Conservation (phyloP, 2,797 vertebrate genomes). For the Pseudochaenichthys georgianus region DNA sequence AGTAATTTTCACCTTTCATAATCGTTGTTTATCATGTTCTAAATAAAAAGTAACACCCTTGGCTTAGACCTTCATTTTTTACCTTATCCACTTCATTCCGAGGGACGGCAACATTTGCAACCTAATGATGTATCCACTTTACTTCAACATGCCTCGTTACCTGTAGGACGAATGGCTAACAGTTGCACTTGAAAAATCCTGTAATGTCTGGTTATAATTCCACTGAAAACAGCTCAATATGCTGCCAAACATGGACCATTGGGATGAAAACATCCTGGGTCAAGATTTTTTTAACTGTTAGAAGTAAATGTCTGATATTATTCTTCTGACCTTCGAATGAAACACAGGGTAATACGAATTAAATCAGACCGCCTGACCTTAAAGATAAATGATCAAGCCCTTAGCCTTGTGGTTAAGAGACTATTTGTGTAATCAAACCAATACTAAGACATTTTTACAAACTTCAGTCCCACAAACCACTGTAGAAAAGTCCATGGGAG, state of each 20-base stretch:
- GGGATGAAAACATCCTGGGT: neutral
- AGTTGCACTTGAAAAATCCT: neutral
- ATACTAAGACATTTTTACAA: neutral
- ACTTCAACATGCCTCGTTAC: conserved; percentile 12
- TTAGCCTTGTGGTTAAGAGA: neutral
- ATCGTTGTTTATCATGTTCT: neutral
- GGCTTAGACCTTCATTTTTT: neutral
- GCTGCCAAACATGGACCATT: neutral
- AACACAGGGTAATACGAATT: neutral
- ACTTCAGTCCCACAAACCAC: neutral
- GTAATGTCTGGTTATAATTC: neutral
- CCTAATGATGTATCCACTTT: neutral
- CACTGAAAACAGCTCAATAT: neutral
- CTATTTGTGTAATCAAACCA: neutral
- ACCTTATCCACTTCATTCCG: conserved; percentile 16
- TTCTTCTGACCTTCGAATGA: neutral
- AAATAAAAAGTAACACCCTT: neutral
- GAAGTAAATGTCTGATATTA: neutral
- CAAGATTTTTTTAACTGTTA: neutral
- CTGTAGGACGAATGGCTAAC: conserved; percentile 24
- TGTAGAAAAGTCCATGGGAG: neutral
- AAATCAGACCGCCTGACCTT: neutral
- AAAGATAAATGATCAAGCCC: no score
- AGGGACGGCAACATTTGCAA: neutral
- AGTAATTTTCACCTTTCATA: neutral